Base-by-base conservation (phyloP, 2,888 invertebrate genomes). In the Eumacrocentrus americanus region DNA sequence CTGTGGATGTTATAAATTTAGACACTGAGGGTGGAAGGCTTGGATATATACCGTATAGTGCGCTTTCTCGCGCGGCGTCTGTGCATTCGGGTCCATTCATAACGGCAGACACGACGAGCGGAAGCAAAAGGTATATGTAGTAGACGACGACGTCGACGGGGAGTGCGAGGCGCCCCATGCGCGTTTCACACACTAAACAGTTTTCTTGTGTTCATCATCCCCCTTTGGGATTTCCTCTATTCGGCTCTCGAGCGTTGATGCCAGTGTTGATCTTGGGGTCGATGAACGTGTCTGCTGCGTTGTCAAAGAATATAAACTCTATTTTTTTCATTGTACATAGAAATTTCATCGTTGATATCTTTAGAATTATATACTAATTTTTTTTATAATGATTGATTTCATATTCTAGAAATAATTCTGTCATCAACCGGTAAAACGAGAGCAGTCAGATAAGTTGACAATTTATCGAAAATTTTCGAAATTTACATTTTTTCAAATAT, bases 1-100 rank as follows among this genome's bases (percentile, higher is more conserved):
- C 18, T 37, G 44, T 34, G 60, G 25, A 47, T 18, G 61, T 55
- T 58, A 38, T 60, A 67, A 65, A 64, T 67, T 65, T 65, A 67
- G 67, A 65, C 35, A 20, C 40, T 35, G 58, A 63, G 65, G 67
- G 67, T 64, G 62, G 61, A 58, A 64, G 58, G 60, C 55, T 58
- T 47, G 50, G 46, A 58, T 52, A 58, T 58, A 55, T 46, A 29
- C 35, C 50, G 40, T 38, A 40, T 51, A 29, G 50, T 22, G 42
- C 34, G 38, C 12, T 38, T 20, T 50, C 22, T 25, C 47, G 20
- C 47, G 58, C 50, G 46, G n/a, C 62, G 58, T 40, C 58, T 61
- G 46, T 61, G 60, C 42, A 48, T 25, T 47, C 23, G 37, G 48
- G 40, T 53, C 53, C 59, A 59, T 59, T 59, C 59, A 59, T 53